phyloP scores from a whole-genome alignment of 2,113 vertebrate genomes.

The Onychorhynchus coronatus region DNA sequence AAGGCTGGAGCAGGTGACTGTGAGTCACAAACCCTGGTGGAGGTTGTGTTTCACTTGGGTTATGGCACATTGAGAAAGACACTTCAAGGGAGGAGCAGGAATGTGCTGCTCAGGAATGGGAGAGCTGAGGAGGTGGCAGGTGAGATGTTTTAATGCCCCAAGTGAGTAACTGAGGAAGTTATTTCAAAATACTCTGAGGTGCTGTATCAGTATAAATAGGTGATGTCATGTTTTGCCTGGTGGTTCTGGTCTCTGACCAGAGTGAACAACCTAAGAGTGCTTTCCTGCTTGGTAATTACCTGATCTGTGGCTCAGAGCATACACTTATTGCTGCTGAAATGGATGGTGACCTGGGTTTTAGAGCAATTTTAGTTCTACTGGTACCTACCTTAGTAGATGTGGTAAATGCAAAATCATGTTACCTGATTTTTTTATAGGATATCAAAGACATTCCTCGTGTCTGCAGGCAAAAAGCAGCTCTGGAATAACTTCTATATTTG shows the following conservation, averaged over 20 bases:
- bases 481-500: neutral
- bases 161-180: neutral
- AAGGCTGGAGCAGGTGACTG: neutral
- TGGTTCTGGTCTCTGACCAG: neutral
- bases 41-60: neutral
- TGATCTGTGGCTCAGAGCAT: neutral
- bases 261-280: neutral
- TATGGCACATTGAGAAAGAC: rapidly evolving
- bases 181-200: neutral
- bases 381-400: neutral
- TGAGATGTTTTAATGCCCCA: neutral
- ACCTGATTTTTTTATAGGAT: neutral
- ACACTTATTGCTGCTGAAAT: neutral
- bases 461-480: neutral
- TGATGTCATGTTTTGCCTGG: neutral
- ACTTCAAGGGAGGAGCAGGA: neutral
- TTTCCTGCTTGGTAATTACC: neutral
- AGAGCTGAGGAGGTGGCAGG: neutral
- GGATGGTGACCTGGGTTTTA: neutral
- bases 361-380: neutral
- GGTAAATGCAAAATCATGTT: neutral
- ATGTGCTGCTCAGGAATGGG: neutral
- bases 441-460: neutral
- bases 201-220: neutral
- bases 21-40: neutral